Evolutionary conservation across 2,113 vertebrate species (phyloP), one percentile per base, ranked within the genome.

Genomic region (Benitochromis conjunctus): DNA sequence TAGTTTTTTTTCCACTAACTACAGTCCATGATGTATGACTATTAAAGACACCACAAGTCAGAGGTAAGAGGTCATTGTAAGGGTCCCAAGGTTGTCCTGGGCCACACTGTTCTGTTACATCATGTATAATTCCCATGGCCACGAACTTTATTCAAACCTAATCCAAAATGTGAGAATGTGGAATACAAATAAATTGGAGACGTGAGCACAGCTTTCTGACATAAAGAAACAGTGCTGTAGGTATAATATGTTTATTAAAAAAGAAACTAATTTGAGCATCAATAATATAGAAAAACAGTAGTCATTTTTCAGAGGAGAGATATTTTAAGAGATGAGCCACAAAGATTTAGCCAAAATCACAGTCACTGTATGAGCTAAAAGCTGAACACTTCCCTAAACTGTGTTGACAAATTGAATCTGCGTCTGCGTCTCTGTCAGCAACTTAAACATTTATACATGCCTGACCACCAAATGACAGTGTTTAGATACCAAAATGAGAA

Each of bases 391-490:
- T 56, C 14, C 18, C 16, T 64, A 7, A 79, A 66, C 60, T 41
- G 9, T 62, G 66, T 2, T 80, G 60, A 83, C 56, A 66, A 74
- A 79, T 48, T 66, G 58, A 80, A 80, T 58, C 78, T 48, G 54
- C 38, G 54, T 48, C 56, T 48, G 54, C 1, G 31, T 48, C 56
- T 29, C 62, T 51, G 46, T 77, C 57, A 82, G 62, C 51, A 80
- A 74, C 55, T 69, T 64, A 34, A 81, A 87, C 84, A 85, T 86
- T 86, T 91, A 66, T 78, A 78, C 51, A 58, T 3, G 46, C 19
- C 74, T 11, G 31, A 54, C 76, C 69, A 21, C 62, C 66, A 88
- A 92, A 94, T 94, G 79, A 92, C 87, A 92, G 88, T 89, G 89
- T 71, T 82, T 76, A 79, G 55, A 55, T 57, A 8, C 82, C 90